phyloP scores from a whole-genome alignment of 2,113 vertebrate genomes.

The Pelecanoides urinatrix region DNA sequence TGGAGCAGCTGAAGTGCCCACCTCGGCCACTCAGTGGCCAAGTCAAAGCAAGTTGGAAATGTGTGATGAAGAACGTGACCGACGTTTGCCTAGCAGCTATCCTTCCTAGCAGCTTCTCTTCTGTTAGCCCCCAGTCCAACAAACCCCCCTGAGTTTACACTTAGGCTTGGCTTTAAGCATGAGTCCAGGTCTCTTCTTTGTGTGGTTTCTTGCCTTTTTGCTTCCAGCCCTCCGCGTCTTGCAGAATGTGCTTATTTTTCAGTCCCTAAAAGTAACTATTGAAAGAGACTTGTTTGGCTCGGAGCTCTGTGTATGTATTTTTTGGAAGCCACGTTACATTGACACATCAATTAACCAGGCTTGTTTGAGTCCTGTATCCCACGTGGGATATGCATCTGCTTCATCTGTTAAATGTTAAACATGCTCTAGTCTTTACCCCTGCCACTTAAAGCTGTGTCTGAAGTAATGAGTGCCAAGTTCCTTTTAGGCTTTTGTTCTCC shows the following conservation, averaged over 20 bases:
- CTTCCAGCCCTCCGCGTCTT: not conserved
- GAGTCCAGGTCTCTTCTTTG: not conserved
- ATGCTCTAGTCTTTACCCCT: not conserved
- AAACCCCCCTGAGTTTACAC: not conserved
- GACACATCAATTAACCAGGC: not conserved
- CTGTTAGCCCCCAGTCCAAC: not conserved
- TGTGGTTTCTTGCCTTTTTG: not conserved
- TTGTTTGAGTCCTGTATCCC: not conserved
- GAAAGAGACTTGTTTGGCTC: not conserved
- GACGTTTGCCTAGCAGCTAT: accelerated
- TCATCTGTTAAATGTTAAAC: not conserved
- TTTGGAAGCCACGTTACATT: not conserved
- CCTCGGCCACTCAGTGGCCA: not conserved
- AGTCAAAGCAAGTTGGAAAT: not conserved
- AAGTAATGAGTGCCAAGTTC: not conserved
- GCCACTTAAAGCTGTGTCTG: not conserved
- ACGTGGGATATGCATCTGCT: not conserved
- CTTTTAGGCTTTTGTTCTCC: not conserved
- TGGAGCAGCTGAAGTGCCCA: not conserved
- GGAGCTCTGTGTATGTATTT: not conserved
- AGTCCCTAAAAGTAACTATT: not conserved
- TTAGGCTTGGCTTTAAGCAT: not conserved
- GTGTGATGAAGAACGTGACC: not conserved
- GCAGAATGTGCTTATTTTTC: not conserved
- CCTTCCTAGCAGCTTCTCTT: not conserved